Conservation (phyloP, 1,140 invertebrate species). For the Chionoecetes opilio region DNA sequence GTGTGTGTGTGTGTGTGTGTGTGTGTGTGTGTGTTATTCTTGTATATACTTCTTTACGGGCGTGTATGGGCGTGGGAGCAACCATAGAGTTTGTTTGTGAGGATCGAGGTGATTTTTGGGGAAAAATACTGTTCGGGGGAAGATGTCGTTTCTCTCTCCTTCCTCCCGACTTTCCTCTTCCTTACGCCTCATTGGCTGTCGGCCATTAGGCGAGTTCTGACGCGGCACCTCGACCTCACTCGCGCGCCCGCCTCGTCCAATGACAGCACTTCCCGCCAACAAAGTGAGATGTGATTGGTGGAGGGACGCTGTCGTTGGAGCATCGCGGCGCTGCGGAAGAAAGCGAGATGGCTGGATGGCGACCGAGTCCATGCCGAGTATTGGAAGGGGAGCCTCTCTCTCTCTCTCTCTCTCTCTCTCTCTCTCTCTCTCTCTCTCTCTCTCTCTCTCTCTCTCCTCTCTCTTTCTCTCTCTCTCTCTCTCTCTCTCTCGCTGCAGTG, state of each 20-base stretch:
- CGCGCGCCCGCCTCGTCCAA: conserved; percentile 64
- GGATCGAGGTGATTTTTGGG: conserved; percentile 7
- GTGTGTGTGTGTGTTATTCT: too few relatives aligned
- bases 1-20: not conserved
- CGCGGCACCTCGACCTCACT: conserved; percentile 61
- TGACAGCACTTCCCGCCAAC: conserved; percentile 75
- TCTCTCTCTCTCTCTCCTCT: not conserved
- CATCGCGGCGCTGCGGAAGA: conserved; percentile 64
- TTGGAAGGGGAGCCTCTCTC: conserved; percentile 43
- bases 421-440: not conserved
- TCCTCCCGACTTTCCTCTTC: conserved; percentile 56
- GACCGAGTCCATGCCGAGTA: conserved; percentile 46
- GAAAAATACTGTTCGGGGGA: conserved; percentile 31
- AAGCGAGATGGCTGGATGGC: conserved; percentile 65
- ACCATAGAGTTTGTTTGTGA: conserved; percentile 45
- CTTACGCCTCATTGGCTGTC: conserved; percentile 74
- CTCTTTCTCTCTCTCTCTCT: not conserved
- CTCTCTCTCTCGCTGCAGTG: too few relatives aligned
- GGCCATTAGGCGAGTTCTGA: conserved; percentile 74
- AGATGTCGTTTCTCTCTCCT: conserved; percentile 63
- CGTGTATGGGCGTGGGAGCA: conserved; percentile 10
- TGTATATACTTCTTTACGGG: conserved; percentile 1
- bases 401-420: conserved; percentile 11
- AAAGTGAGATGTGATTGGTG: conserved; percentile 73
- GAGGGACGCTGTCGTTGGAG: conserved; percentile 45